A percentile compares a stretch with the other conserved stretches of the same genome.
These are phyloP conservation scores for Pangasianodon gigas DNA, from an alignment of 2,113 vertebrate genomes.

Conservation along the genomic window DNA sequence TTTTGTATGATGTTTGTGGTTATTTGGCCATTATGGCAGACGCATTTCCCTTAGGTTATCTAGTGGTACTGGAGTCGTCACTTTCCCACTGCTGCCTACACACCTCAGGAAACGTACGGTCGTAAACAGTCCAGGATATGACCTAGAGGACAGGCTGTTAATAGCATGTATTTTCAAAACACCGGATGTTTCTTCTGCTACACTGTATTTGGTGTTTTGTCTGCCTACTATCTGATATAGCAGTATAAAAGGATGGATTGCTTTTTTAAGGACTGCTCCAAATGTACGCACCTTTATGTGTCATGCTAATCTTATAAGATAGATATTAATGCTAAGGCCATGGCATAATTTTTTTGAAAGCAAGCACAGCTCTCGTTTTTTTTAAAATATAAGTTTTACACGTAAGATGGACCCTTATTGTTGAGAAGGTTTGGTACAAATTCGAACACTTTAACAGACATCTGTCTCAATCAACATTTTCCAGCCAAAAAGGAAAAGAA, in stretches of 20 bases:
- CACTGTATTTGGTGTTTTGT: conserved; percentile 23
- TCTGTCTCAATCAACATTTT: conserved; percentile 32
- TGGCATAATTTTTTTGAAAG: not conserved
- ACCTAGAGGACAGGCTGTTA: conserved; percentile 52
- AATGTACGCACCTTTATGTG: not conserved
- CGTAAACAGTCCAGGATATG: conserved; percentile 60
- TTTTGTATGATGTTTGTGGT: conserved; percentile 40
- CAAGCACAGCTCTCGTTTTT: not conserved
- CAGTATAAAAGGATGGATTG: not conserved
- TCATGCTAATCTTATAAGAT: not conserved
- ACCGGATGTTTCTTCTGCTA: conserved; percentile 41
- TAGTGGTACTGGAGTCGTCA: conserved; percentile 46
- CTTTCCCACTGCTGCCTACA: conserved; percentile 37
- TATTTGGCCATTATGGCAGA: conserved; percentile 43
- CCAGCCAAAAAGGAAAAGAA: conserved; percentile 24
- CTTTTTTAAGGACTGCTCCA: not conserved
- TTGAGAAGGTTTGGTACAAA: conserved; percentile 18
- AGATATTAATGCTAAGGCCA: not conserved
- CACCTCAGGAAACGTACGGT: conserved; percentile 57
- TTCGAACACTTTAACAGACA: conserved; percentile 14
- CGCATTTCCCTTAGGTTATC: conserved; percentile 49
- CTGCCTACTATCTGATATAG: conserved; percentile 5
- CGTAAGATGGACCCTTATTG: too few species aligned
- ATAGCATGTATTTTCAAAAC: conserved; percentile 49
- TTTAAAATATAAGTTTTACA: not conserved